Evolutionary conservation across 2,113 vertebrate genomes (phyloP).

Genomic region (Limnothrissa miodon): DNA sequence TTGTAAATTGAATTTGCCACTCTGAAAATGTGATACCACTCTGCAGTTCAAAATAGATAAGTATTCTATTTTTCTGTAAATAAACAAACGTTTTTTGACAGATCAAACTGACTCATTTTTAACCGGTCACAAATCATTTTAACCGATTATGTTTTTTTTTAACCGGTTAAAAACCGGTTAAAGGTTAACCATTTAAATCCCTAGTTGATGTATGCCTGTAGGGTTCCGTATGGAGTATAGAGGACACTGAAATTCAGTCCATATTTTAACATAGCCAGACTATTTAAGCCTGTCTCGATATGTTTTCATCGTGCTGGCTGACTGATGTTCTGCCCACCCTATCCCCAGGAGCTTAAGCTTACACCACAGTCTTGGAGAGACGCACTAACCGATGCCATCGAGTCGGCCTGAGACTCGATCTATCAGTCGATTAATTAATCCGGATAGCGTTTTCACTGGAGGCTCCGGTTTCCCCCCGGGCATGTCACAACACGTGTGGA

Average conservation of each 20-base stretch:
- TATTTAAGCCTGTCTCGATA: neutral
- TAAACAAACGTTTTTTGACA: too few species aligned
- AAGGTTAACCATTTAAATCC: too few species aligned
- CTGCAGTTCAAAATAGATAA: too few species aligned
- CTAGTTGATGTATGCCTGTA: too few species aligned
- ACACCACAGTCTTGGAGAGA: neutral
- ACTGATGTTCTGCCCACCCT: neutral
- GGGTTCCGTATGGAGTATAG: too few species aligned
- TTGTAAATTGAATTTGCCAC: too few species aligned
- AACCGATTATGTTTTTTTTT: too few species aligned
- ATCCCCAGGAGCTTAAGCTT: neutral
- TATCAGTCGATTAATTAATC: constrained; percentile 63
- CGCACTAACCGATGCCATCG: constrained; percentile 45
- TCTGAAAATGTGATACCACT: too few species aligned
- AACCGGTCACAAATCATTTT: too few species aligned
- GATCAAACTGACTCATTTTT: too few species aligned
- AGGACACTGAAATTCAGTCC: neutral
- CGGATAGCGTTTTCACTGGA: constrained; percentile 56
- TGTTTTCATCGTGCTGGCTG: neutral
- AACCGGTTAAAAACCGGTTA: too few species aligned
- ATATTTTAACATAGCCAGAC: neutral
- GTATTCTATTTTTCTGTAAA: too few species aligned
- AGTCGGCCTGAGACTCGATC: constrained; percentile 63
- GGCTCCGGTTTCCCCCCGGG: constrained; percentile 54
- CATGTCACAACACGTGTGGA: constrained; percentile 63